These are phyloP conservation scores for Idaea aversata DNA, from an alignment of 2,888 invertebrate species.

Conservation along the genomic window DNA sequence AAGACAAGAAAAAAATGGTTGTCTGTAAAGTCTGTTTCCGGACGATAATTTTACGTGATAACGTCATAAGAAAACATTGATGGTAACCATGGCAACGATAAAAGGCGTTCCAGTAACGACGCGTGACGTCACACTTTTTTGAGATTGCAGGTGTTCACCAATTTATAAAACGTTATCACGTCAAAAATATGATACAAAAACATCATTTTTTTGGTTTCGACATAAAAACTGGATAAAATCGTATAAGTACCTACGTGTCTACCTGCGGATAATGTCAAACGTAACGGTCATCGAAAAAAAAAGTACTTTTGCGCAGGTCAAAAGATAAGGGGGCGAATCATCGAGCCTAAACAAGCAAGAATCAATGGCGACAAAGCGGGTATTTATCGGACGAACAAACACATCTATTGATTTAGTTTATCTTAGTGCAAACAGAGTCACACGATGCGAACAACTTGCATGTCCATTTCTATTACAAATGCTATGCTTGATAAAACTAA, in stretches of 20 bases:
- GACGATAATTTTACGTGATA: no score
- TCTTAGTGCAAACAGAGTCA: constrained; percentile 57
- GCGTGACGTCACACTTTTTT: no score
- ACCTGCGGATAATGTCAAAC: background rate
- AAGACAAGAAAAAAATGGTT: no score
- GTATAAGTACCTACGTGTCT: background rate
- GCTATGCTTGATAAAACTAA: no score
- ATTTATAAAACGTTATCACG: no score
- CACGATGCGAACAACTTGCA: constrained; percentile 16
- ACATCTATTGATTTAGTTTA: constrained; percentile 72
- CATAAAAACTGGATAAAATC: background rate
- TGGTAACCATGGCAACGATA: no score
- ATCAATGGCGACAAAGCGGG: constrained; percentile 61
- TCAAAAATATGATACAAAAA: no score
- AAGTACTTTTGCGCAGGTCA: constrained; percentile 27
- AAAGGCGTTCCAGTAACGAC: no score
- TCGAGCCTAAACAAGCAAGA: constrained; percentile 58
- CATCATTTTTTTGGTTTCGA: no score
- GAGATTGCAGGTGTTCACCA: no score
- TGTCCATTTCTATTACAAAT: constrained; percentile 16
- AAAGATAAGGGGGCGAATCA: constrained; percentile 60
- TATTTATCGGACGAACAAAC: constrained; percentile 61
- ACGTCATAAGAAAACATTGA: no score
- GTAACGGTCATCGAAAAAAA: constrained; percentile 9
- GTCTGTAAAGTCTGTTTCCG: no score